Evolutionary conservation across 2,888 invertebrate genomes (phyloP).

Genomic region (Pseudoips prasinana): DNA sequence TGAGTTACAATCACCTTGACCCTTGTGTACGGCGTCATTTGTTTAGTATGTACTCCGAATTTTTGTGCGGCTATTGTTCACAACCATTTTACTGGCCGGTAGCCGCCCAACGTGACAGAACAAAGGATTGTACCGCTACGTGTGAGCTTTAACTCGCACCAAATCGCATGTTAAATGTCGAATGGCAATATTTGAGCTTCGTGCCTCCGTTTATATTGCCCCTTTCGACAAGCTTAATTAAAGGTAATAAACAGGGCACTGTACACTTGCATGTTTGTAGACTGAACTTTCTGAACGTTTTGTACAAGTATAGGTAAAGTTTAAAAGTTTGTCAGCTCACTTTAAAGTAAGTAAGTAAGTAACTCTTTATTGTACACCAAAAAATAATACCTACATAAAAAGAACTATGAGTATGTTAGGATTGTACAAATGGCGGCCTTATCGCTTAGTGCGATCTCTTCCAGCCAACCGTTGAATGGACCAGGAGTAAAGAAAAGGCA

Average conservation of each 20-base stretch:
- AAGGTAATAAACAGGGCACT: slow-evolving; percentile 34
- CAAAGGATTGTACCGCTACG: slow-evolving; percentile 50
- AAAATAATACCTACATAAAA: no score
- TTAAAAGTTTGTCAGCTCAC: slow-evolving; percentile 3
- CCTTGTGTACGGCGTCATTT: no score
- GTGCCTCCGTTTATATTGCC: slow-evolving; percentile 51
- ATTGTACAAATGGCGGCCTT: no score
- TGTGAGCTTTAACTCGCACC: slow-evolving; percentile 33
- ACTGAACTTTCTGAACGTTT: no score
- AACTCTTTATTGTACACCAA: no score
- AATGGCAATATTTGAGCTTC: slow-evolving; percentile 42
- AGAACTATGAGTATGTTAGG: no score
- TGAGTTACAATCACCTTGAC: no score
- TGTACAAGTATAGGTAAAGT: no score
- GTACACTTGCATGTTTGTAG: slow-evolving; percentile 9
- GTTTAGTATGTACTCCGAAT: slow-evolving; percentile 28
- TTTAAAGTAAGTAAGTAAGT: slow-evolving; percentile 1
- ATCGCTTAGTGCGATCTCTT: no score
- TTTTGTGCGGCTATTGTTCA: slow-evolving; percentile 62
- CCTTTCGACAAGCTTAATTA: slow-evolving; percentile 60
- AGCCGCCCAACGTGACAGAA: slow-evolving; percentile 51
- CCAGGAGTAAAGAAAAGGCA: no score
- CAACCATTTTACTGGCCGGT: slow-evolving; percentile 54
- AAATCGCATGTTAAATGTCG: slow-evolving; percentile 30
- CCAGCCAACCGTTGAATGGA: no score